Conservation (phyloP, 2,888 invertebrate genomes). For the Mantis religiosa region DNA sequence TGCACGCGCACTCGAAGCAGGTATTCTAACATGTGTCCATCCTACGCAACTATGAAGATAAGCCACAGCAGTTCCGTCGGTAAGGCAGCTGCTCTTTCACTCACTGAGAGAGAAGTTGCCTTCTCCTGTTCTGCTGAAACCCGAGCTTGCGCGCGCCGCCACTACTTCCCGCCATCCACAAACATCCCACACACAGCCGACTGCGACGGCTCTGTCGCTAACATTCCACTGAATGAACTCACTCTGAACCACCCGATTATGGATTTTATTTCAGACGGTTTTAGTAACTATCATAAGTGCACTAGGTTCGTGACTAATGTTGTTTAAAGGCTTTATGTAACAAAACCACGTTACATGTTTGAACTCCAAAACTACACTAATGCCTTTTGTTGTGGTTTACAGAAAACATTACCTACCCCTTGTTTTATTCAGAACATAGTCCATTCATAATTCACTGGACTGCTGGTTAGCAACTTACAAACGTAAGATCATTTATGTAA, state of each 20-base stretch:
- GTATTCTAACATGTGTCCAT: not conserved
- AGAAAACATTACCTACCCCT: too few species aligned
- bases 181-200: too few species aligned
- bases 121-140: not conserved
- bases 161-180: not conserved
- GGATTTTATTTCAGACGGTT: not conserved
- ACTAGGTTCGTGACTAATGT: not conserved
- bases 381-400: too few species aligned
- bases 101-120: not conserved
- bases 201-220: not conserved
- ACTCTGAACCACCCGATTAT: not conserved
- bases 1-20: not conserved
- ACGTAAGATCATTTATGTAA: too few species aligned
- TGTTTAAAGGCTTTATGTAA: not conserved
- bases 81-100: not conserved
- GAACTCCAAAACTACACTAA: not conserved
- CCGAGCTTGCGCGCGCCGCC: not conserved
- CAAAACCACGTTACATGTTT: not conserved
- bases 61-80: not conserved
- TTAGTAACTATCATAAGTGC: not conserved
- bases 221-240: not conserved
- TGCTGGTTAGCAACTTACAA: too few species aligned
- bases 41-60: not conserved
- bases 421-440: too few species aligned
- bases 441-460: too few species aligned